Conservation (phyloP, 2,888 invertebrate species). For the Phasia obesa region DNA sequence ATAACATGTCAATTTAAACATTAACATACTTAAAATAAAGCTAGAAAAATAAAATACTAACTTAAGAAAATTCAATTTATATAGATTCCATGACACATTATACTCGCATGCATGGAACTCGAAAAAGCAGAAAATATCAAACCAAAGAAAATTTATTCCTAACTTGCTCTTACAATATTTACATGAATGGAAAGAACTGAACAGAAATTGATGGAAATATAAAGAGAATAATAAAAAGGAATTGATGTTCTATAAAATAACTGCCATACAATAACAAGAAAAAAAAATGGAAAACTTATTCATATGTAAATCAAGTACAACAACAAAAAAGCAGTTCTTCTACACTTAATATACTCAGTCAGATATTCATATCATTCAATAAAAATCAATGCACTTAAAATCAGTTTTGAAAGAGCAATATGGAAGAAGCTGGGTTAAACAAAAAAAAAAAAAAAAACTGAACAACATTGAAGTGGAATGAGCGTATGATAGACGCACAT, state of each 20-base stretch:
- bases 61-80: slow-evolving; percentile 60
- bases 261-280: slow-evolving; percentile 10
- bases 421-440: not conserved
- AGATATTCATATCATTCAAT: slow-evolving; percentile 41
- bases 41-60: not conserved
- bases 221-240: slow-evolving; percentile 54
- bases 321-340: not conserved
- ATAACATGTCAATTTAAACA: slow-evolving; percentile 63
- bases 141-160: slow-evolving; percentile 27
- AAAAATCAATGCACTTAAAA: slow-evolving; percentile 57
- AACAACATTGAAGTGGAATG: slow-evolving; percentile 34
- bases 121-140: not conserved
- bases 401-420: slow-evolving; percentile 41
- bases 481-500: slow-evolving; percentile 24
- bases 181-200: slow-evolving; percentile 42
- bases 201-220: slow-evolving; percentile 30
- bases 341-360: slow-evolving; percentile 23
- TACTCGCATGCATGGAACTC: slow-evolving; percentile 10
- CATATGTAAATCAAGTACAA: slow-evolving; percentile 55
- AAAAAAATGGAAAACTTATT: slow-evolving; percentile 38
- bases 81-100: slow-evolving; percentile 63
- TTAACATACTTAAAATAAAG: slow-evolving; percentile 29
- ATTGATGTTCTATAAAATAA: slow-evolving; percentile 60
- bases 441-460: slow-evolving; percentile 11
- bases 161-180: slow-evolving; percentile 28